Evolutionary conservation across 2,888 invertebrate species (phyloP), one percentile per base, ranked within the genome.

Genomic region (Carpatolechia fugitivella): DNA sequence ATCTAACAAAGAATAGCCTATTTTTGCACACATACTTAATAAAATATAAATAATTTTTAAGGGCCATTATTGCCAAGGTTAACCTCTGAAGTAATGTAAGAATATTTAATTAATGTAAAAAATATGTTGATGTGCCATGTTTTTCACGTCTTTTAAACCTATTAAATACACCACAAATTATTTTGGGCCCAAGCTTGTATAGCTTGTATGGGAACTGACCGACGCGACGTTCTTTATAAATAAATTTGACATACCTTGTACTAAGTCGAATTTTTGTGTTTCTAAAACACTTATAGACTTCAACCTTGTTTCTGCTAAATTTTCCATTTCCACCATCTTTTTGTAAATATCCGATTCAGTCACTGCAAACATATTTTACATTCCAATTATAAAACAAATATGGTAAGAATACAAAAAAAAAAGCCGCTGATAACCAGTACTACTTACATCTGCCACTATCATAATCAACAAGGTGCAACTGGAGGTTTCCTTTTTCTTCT

Each of bases 401-500:
- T 40, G 31, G 30, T 14, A 30, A 6, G 11, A 55, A n/a, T 29
- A 40, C 20, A n/a, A n/a, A n/a, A n/a, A n/a, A n/a, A n/a, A n/a
- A n/a, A n/a, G n/a, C n/a, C n/a, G n/a, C n/a, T 14, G 10, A 11
- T 16, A 18, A 24, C 7, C 3, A 41, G 4, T 2, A 36, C 14
- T 10, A 83, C 86, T 84, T 90, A 92, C 93, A 88, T 92, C 93
- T 91, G 68, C 92, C 91, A 80, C 94, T 94, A 78, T 95, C 95
- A 83, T 94, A 94, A 85, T 96, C 95, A 68, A 96, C 94, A 76
- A 96, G 92, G 85, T 94, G 94, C 76, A 97, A 90, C 85, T 97
- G 96, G 74, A 97, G 92, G 85, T 96, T 96, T 70, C 97, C 97
- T 87, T 97, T 97, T 85, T 97, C 97, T 81, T 97, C 96, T 85